Percentiles rank a stretch among this genome's conserved stretches.
Evolutionary conservation across 2,888 invertebrate genomes (phyloP).

Genomic region (Timandra comae): DNA sequence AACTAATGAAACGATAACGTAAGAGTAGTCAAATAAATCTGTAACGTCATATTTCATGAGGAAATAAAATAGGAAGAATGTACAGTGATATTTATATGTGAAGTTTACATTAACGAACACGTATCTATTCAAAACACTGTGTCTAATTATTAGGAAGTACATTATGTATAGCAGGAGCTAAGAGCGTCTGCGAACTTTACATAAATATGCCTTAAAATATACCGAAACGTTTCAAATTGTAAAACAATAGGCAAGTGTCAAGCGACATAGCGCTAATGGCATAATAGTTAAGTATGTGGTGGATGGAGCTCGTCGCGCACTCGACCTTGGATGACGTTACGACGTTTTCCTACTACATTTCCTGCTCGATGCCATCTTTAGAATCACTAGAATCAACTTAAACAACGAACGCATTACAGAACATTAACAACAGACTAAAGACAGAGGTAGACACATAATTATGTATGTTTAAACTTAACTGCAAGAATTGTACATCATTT

Average conservation of each 20-base stretch:
- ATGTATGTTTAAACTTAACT: no score
- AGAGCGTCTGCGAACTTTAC: background rate
- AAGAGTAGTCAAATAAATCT: no score
- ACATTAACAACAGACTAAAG: no score
- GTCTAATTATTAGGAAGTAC: constrained; percentile 18
- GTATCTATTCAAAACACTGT: constrained; percentile 6
- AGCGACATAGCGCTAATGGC: constrained; percentile 40
- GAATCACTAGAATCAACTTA: constrained; percentile 36
- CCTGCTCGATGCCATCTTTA: constrained; percentile 66
- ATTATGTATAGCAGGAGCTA: background rate
- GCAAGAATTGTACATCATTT: no score
- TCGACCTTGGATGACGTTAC: constrained; percentile 66
- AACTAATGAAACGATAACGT: no score
- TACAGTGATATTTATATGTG: no score
- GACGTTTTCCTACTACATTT: constrained; percentile 73
- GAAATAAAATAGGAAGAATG: background rate
- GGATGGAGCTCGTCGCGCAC: constrained; percentile 48
- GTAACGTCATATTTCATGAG: constrained; percentile 3
- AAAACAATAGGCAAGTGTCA: constrained; percentile 49
- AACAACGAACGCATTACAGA: no score
- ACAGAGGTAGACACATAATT: no score
- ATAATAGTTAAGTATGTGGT: constrained; percentile 30
- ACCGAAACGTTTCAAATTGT: constrained; percentile 49
- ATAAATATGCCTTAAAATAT: constrained; percentile 25
- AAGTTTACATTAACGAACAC: background rate